Evolutionary conservation across 2,888 invertebrate genomes (phyloP).

Genomic region (Camponotus fellah): DNA sequence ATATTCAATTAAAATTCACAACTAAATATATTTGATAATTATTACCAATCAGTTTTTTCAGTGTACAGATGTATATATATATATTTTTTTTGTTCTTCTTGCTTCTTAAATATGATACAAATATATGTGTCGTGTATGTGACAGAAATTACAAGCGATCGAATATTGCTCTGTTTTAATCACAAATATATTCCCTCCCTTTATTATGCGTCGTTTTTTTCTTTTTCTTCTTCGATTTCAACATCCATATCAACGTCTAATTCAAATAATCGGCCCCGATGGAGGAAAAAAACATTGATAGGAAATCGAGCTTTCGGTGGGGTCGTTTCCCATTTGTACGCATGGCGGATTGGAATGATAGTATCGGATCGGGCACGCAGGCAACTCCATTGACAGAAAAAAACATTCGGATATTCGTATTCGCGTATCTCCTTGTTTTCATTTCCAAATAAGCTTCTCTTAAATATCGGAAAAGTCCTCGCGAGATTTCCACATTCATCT

Average conservation of each 20-base stretch:
- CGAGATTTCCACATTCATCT: not conserved
- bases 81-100: slow-evolving; percentile 37
- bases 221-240: not conserved
- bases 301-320: slow-evolving; percentile 54
- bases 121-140: not conserved
- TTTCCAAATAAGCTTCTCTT: slow-evolving; percentile 15
- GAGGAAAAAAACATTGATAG: slow-evolving; percentile 58
- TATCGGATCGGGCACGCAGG: slow-evolving; percentile 37
- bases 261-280: slow-evolving; percentile 67
- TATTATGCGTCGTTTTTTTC: not conserved
- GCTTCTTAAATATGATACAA: not conserved
- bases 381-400: slow-evolving; percentile 30
- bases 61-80: not conserved
- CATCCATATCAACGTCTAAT: slow-evolving; percentile 69
- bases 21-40: too few species aligned
- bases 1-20: too few species aligned
- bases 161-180: not conserved
- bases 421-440: not conserved
- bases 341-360: slow-evolving; percentile 54
- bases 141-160: not conserved
- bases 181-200: not conserved
- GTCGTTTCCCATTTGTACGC: slow-evolving; percentile 57
- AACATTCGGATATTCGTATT: slow-evolving; percentile 39
- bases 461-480: not conserved
- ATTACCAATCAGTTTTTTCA: too few species aligned